Conservation (phyloP, 2,113 vertebrate species). For the Tapirus terrestris region DNA sequence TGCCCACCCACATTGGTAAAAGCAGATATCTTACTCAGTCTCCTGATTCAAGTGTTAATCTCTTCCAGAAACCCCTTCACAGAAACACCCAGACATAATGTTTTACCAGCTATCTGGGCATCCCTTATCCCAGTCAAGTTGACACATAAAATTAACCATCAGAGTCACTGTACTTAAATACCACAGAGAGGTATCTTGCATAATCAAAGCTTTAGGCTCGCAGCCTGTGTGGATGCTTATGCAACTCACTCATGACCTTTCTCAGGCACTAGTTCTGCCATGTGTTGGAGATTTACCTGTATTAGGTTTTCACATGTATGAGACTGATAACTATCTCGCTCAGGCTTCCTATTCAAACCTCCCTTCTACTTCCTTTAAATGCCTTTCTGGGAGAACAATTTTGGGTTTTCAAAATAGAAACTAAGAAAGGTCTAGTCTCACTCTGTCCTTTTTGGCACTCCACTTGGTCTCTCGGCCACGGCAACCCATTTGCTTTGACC, state of each 20-base stretch:
- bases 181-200: background rate
- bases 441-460: background rate
- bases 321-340: background rate
- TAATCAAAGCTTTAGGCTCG: background rate
- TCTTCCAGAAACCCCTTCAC: background rate
- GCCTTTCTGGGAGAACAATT: background rate
- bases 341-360: background rate
- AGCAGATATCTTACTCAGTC: background rate
- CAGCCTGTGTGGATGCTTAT: background rate
- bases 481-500: background rate
- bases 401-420: constrained; percentile 28
- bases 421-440: background rate
- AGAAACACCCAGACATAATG: background rate
- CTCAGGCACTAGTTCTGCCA: background rate
- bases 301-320: background rate
- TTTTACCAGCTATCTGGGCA: background rate
- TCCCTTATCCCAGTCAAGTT: background rate
- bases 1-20: background rate
- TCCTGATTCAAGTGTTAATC: background rate
- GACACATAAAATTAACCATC: background rate
- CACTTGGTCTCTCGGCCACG: fast-evolving
- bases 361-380: background rate
- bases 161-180: background rate
- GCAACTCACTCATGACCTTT: background rate
- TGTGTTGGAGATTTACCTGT: background rate